Evolutionary conservation across 2,888 invertebrate genomes (phyloP), one percentile per base, ranked within the genome.

Genomic region (Drosophila borborema): DNA sequence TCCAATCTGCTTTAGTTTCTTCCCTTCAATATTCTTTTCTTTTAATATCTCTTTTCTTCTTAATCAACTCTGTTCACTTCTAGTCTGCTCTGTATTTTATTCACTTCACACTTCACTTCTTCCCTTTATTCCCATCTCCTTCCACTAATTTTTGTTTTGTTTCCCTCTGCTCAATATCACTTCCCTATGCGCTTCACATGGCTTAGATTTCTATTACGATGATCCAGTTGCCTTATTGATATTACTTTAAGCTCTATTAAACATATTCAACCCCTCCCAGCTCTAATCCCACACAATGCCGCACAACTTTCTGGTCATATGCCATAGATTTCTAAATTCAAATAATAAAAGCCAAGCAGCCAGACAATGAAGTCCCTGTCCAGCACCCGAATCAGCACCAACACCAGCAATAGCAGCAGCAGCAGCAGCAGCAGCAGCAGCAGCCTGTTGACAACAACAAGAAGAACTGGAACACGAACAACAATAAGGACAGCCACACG

Each of bases 291-390:
- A 20, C 59, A 78, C 75, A 75, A 67, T 64, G 64, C 61, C 45
- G 53, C 46, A 64, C 18, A 74, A 77, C 65, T 77, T 64, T 64
- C 59, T 70, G 74, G 72, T 74, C 71, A 55, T 75, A 48, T 64
- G 51, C 64, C 79, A 75, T 75, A 72, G 75, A 78, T 78, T 75
- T 79, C 67, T 64, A 75, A 79, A 79, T 72, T 78, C 77, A 74
- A 77, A 75, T 75, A 66, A 69, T 56, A 71, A 64, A 66, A 68
- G 51, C 65, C 70, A 71, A 63, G 64, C 71, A 72, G 54, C 80
- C 71, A 83, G 84, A 82, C 84, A 84, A 87, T 87, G 82, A 78
- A 87, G 85, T 83, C 80, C 63, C 72, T 69, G 68, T 48, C 60
- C 73, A 77, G 65, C 64, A 77, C 71, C 77, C 80, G 81, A 84